Base-by-base conservation (phyloP, 92 coral and sea anemone species). In the Phenganax subtilis region DNA sequence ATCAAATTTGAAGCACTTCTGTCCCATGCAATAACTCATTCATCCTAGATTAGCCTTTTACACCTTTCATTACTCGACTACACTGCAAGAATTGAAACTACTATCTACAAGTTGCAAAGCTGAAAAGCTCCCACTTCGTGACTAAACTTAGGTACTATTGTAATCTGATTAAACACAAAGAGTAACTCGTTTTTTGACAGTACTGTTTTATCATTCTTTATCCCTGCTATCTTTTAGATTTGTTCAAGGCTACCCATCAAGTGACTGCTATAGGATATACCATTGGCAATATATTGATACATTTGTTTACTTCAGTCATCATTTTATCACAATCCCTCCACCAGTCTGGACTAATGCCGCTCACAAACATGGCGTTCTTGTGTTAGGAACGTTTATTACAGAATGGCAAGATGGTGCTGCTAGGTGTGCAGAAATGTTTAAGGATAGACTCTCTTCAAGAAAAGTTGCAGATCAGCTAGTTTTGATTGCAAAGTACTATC, bases 341-440 rank as follows among this genome's bases (percentile, higher is more conserved):
- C 96, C 98, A 2, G 89, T 91, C 56, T 94, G 98, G 98, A 94
- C 96, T 79, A 94, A 94, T 88, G 91, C 98, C 57, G 98, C 97
- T n/a, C 98, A 94, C 80, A 89, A 88, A 70, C 91, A 94, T 88
- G 92, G 96, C 31, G 94, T 94, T 10, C 91, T 84, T 47, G 96
- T 94, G 9, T 76, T 94, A 72, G 98, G 98, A 7, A 94, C 98
- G 69, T 81, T 94, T n/a, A 94, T 94, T 62, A 94, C 98, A 68
- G 98, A 94, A 62, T 84, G 91, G 86, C 87, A 87, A 2, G 98
- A 94, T 72, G 98, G 98, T 6, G 89, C 89, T 25, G 67, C 80
- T 62, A 89, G 80, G 62, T 94, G 98, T 64, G 80, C 82, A 12
- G 81, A 88, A 60, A 90, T 94, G 54, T 87, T 94, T 15, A 86